These are phyloP conservation scores for Phrynocephalus versicolor DNA, from an alignment of 2,113 vertebrate species.

Conservation along the genomic window DNA sequence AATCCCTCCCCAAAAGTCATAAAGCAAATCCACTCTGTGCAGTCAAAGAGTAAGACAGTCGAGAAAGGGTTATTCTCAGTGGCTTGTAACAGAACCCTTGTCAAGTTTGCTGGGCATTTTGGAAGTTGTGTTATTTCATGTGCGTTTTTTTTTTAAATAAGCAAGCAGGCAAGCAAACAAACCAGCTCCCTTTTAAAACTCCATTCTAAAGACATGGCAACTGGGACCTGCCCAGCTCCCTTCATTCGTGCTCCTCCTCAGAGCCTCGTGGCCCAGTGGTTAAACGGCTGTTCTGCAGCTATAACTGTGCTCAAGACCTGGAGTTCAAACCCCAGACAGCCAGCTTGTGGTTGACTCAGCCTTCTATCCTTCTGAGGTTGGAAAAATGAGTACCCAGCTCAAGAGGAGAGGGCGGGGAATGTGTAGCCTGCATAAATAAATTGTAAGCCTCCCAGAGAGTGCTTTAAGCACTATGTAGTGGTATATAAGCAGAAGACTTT, in stretches of 20 bases:
- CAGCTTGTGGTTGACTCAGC: too few relatives aligned
- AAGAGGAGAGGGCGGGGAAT: too few relatives aligned
- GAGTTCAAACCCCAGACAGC: too few relatives aligned
- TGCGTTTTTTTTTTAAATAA: background rate
- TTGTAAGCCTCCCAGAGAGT: too few relatives aligned
- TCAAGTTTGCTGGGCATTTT: background rate
- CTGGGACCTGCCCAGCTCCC: background rate
- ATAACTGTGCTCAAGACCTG: too few relatives aligned
- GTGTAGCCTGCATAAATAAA: too few relatives aligned
- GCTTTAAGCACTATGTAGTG: too few relatives aligned
- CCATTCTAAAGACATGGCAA: background rate
- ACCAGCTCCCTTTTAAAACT: background rate
- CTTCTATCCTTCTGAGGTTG: too few relatives aligned
- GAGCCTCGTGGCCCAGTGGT: too few relatives aligned
- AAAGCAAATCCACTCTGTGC: background rate
- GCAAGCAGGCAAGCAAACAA: background rate
- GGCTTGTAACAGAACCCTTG: background rate
- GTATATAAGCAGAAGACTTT: too few relatives aligned
- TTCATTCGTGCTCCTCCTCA: background rate
- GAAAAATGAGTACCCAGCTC: too few relatives aligned
- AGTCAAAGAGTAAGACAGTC: background rate
- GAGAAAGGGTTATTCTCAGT: background rate
- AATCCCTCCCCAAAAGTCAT: conserved; percentile 3
- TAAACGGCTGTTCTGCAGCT: too few relatives aligned
- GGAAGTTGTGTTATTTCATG: background rate